Evolutionary conservation across 2,888 invertebrate genomes (phyloP), one percentile per base, ranked within the genome.

Genomic region (Cryptocheilus praepositus): DNA sequence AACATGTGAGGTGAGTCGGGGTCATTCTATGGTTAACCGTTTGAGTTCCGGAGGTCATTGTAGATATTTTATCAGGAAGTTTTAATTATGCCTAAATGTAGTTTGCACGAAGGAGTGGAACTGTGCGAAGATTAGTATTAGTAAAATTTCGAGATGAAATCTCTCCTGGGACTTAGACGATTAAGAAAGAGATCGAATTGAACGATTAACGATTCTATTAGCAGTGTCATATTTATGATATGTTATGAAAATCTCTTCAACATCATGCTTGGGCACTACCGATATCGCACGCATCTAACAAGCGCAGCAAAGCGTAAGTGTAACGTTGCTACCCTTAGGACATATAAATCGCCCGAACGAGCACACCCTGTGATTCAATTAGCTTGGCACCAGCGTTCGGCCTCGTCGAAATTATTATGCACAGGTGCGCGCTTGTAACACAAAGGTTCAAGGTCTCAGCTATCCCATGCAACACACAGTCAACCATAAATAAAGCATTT

Each of bases 281-380:
- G n/a, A 1, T 54, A 64, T 58, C 56, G 56, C 21, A 60, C 56
- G 57, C 60, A 21, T 21, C 57, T 68, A 73, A 71, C 59, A 65
- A 55, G 73, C 55, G 67, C 67, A 79, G 56, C 67, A 75, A 68
- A 70, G 64, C 60, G 71, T 76, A 71, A 76, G 68, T 70, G 66
- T 70, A 71, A 70, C 65, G 71, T 64, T 78, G 67, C 69, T 70
- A 67, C 67, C 71, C 67, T 56, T 71, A 62, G 70, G 68, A 72
- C 67, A 71, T 73, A 73, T 71, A 76, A 78, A 76, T 78, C 79
- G 73, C 67, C 25, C 59, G 64, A 59, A 53, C 70, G 71, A 65
- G 62, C 65, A 73, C 67, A 77, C 79, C 71, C 79, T 73, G 71
- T 76, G 71, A 77, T 76, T 79, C 73, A 66, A 69, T 77, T 79